Base-by-base conservation (phyloP, 1,140 invertebrate genomes). In the Eurosta solidaginis region DNA sequence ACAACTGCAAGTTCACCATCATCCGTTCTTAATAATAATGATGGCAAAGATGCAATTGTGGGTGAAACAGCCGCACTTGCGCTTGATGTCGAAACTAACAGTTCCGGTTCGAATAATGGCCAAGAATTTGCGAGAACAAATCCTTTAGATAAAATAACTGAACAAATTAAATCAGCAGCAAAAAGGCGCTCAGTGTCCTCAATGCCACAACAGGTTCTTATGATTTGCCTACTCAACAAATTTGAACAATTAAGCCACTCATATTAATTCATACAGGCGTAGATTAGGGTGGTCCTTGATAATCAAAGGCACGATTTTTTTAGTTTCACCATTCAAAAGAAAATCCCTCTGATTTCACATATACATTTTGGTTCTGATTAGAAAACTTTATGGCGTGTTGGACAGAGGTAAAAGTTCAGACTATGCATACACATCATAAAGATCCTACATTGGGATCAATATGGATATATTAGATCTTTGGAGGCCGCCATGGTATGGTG, bases 141-240 rank as follows among this genome's bases (percentile, higher is more conserved):
- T 68, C 59, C 59, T 17, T 17, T n/a, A 17, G 59, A 36, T 20
- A 68, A 68, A 29, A n/a, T 68, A 2, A 20, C n/a, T 36, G 76
- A 75, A 33, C 45, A 80, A 22, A 81, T 81, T 12, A 81, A 81
- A 50, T 81, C 80, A 54, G 81, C 80, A 50, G 27, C 74, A 12
- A 79, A 82, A 74, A 77, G 82, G 33, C 78, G 81, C n/a, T 82
- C 82, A 12, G 45, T 74, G 12, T 47, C 77, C 40, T 44, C 78
- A 40, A 78, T 74, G 45, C 44, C 59, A 33, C 25, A 73, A 78
- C 68, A 80, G 80, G 76, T 77, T 77, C 52, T 77, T 54, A 77
- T 63, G 7, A 20, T 50, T 3, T 50, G 33, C 44, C 14, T 22
- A 47, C 20, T 33, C 22, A 33, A 49, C 14, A 76, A 47, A 45